Base-by-base conservation (phyloP, 2,797 vertebrate genomes). In the Lates japonicus region DNA sequence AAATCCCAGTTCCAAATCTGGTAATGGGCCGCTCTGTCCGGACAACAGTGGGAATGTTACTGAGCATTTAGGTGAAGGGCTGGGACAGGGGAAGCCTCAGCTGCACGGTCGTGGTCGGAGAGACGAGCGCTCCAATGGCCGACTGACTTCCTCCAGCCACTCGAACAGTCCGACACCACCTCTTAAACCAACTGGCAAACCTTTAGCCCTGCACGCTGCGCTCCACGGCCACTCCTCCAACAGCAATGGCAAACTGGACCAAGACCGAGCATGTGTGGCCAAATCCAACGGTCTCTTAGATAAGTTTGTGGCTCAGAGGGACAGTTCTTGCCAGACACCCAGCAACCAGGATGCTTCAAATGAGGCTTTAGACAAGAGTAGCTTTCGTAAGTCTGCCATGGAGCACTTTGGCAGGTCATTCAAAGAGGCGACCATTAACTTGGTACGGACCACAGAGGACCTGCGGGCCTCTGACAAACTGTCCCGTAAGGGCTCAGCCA, bases 341-440 rank as follows among this genome's bases (percentile, higher is more conserved):
- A 88, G 82, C 0, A 95, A 96, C 52, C 95, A 95, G 29, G 95
- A 96, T 22, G 72, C 95, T 10, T 86, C 95, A 0, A 86, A 92
- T 35, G 95, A 96, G 70, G 92, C 95, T 70, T 83, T 95, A 82
- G 94, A 94, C 82, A 96, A 96, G 86, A 93, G 78, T 57, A 77
- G 90, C 67, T 97, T 98, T 76, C 94, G 96, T 51, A 98, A 98
- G 90, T 96, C 96, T 10, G 94, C 95, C 58, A 90, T 97, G 87
- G 97, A 99, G 88, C 97, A 97, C 73, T 97, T 98, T 60, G 95
- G 96, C 82, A 94, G 96, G 63, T 97, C 98, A 29, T 97, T 98
- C 87, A 99, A 98, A 86, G 97, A 99, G 90, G 95, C 97, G 4
- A 97, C 97, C 54, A 97, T 97, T 73, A 98, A 96, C 80, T 91